Percentiles rank a stretch among this genome's conserved stretches.
Evolutionary conservation across 2,113 vertebrate genomes (phyloP).

Genomic region (Ursus arctos): DNA sequence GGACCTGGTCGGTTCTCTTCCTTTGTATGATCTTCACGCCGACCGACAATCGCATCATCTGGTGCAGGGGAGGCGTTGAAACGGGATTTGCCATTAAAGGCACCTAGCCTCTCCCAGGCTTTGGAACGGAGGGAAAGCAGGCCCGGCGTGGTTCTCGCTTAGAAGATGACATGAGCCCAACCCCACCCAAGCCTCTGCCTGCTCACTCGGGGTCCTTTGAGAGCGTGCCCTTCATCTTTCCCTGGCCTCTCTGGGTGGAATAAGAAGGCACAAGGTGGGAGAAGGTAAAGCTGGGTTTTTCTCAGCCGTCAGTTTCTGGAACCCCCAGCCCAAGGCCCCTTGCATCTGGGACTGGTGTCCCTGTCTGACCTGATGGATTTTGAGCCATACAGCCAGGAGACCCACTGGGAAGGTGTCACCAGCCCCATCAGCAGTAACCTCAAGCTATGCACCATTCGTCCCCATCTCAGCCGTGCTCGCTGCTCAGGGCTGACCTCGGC

Average conservation of each 20-base stretch:
- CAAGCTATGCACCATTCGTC: rapidly evolving
- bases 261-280: too few species aligned
- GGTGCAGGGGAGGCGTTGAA: not conserved
- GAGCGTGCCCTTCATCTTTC: rapidly evolving
- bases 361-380: not conserved
- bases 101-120: not conserved
- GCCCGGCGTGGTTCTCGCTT: not conserved
- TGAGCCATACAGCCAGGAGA: rapidly evolving
- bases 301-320: not conserved
- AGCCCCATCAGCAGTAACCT: rapidly evolving
- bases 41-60: rapidly evolving
- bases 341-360: rapidly evolving
- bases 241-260: not conserved
- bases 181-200: not conserved
- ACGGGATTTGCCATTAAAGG: not conserved
- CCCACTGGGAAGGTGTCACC: rapidly evolving
- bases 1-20: rapidly evolving
- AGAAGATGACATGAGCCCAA: rapidly evolving
- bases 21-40: not conserved
- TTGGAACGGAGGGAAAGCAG: not conserved
- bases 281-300: not conserved
- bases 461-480: rapidly evolving
- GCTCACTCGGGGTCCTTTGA: rapidly evolving
- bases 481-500: not conserved
- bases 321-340: not conserved